These are phyloP conservation scores for Reinhardtius hippoglossoides DNA, from an alignment of 2,113 vertebrate genomes.

Conservation along the genomic window DNA sequence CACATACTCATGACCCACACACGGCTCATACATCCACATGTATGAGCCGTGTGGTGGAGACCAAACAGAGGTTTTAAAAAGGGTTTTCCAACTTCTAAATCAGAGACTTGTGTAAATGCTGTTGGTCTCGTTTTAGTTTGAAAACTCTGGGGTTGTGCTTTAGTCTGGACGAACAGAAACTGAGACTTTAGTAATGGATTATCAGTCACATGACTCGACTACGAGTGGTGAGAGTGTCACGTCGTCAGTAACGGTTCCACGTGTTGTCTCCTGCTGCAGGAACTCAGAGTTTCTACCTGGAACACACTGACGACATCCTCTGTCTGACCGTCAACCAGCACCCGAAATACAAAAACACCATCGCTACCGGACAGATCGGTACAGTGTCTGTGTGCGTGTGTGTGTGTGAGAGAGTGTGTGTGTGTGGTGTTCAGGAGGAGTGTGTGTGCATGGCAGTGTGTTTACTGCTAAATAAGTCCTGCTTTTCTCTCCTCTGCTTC, in stretches of 20 bases:
- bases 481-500: conserved; percentile 78
- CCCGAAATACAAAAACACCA: conserved; percentile 94
- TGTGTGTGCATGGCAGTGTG: conserved; percentile 9
- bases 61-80: too few species aligned
- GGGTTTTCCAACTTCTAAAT: too few species aligned
- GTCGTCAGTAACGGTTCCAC: too few species aligned
- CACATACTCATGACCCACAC: background rate
- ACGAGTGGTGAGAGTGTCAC: too few species aligned
- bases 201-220: too few species aligned
- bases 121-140: too few species aligned
- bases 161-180: too few species aligned
- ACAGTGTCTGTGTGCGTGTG: conserved; percentile 3
- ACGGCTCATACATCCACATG: background rate
- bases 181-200: too few species aligned
- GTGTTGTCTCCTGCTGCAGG: conserved; percentile 79
- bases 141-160: too few species aligned
- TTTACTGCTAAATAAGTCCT: background rate
- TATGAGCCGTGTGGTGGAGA: too few species aligned
- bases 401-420: background rate
- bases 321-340: conserved; percentile 97
- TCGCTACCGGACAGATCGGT: conserved; percentile 98
- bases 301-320: conserved; percentile 96
- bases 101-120: too few species aligned
- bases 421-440: background rate
- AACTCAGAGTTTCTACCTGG: conserved; percentile 96